phyloP scores from a whole-genome alignment of 2,113 vertebrate genomes.

The Scortum barcoo region DNA sequence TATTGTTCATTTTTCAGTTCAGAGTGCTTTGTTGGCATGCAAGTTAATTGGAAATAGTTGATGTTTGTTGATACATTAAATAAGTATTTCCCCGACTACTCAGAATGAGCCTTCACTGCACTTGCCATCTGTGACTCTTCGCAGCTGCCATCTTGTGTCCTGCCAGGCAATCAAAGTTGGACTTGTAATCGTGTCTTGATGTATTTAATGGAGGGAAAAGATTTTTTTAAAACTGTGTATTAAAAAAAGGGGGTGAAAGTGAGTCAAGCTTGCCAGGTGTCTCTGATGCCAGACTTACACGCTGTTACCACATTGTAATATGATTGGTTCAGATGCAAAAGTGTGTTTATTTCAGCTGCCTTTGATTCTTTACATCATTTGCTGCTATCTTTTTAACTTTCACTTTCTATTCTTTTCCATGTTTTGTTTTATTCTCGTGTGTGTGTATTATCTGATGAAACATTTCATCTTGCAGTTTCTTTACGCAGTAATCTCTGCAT shows the following conservation, averaged over 20 bases:
- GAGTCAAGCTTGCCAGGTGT: conserved; percentile 13
- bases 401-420: conserved; percentile 16
- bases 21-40: conserved; percentile 37
- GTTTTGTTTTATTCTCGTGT: conserved; percentile 13
- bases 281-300: conserved; percentile 59
- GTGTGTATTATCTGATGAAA: conserved; percentile 58
- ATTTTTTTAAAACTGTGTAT: conserved; percentile 11
- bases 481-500: conserved; percentile 35
- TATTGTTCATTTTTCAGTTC: conserved; percentile 13
- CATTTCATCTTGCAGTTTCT: conserved; percentile 16
- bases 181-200: conserved; percentile 26
- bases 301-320: conserved; percentile 64
- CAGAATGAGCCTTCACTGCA: conserved; percentile 30
- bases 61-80: conserved; percentile 24
- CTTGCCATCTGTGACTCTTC: conserved; percentile 6
- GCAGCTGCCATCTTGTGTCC: conserved; percentile 28
- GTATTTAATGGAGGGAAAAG: conserved; percentile 22
- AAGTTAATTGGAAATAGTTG: conserved; percentile 29
- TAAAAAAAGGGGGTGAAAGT: conserved; percentile 15
- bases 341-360: conserved; percentile 68
- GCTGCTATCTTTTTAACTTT: conserved; percentile 70
- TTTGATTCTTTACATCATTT: conserved; percentile 76
- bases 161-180: conserved; percentile 31
- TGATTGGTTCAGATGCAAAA: conserved; percentile 51
- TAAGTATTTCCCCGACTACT: conserved; percentile 29